These are phyloP conservation scores for Brienomyrus longianalis DNA, from an alignment of 2,113 vertebrate species.

Conservation along the genomic window DNA sequence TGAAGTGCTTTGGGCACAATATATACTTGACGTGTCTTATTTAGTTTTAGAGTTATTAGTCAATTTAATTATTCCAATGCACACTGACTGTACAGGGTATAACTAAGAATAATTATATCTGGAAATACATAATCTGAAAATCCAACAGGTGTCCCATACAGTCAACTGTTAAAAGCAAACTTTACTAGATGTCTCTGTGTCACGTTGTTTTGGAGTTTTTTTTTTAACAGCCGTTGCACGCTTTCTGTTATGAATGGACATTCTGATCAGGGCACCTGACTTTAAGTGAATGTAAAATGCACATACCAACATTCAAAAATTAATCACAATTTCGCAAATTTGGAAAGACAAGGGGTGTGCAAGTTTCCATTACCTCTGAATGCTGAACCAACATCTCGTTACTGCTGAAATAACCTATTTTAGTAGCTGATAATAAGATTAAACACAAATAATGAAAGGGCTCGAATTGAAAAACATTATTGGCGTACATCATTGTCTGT, in stretches of 20 bases:
- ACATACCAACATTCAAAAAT: neutral
- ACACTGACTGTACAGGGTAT: neutral
- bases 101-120: neutral
- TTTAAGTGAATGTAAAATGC: neutral
- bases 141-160: neutral
- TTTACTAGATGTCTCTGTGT: neutral
- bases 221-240: neutral
- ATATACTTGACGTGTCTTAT: neutral
- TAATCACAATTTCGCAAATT: neutral
- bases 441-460: neutral
- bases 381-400: neutral
- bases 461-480: neutral
- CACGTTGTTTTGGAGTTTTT: neutral
- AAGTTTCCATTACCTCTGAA: neutral
- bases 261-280: neutral
- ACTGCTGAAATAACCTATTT: neutral
- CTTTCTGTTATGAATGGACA: neutral
- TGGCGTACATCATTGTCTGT: neutral
- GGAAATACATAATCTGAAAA: neutral
- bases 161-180: neutral
- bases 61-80: neutral
- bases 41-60: neutral
- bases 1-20: neutral
- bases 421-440: neutral
- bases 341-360: neutral